Conservation (phyloP, 2,888 invertebrate genomes). For the Cinara cedri region DNA sequence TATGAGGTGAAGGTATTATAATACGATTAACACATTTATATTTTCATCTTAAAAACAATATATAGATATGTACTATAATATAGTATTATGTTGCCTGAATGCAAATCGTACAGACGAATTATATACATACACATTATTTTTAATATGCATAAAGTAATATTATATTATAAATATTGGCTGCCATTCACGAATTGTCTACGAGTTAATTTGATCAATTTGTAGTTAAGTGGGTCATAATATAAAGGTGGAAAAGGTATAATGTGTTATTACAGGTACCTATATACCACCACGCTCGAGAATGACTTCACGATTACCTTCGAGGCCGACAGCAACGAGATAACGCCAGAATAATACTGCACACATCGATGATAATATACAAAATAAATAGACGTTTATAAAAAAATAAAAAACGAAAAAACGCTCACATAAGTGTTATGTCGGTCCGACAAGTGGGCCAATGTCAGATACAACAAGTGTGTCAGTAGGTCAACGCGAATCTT, state of each 20-base stretch:
- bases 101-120: conserved; percentile 10
- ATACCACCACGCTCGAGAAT: neutral
- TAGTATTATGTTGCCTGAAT: neutral
- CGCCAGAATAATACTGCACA: conserved; percentile 38
- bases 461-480: conserved; percentile 34
- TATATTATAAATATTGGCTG: conserved; percentile 24
- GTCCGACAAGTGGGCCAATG: conserved; percentile 47
- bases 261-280: no score
- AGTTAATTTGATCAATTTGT: conserved; percentile 30
- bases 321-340: conserved; percentile 48
- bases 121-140: no score
- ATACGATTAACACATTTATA: conserved; percentile 9
- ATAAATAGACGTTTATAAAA: conserved; percentile 44
- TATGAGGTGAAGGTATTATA: conserved; percentile 43
- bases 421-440: conserved; percentile 40
- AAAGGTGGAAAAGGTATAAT: conserved; percentile 28
- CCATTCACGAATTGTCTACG: conserved; percentile 5
- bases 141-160: neutral
- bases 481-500: conserved; percentile 55
- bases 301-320: conserved; percentile 47
- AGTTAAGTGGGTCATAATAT: conserved; percentile 43
- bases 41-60: conserved; percentile 27
- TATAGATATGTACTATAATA: no score
- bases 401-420: conserved; percentile 1
- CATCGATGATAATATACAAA: conserved; percentile 44